Conservation (phyloP, 2,113 vertebrate species). For the Heterotis niloticus region DNA sequence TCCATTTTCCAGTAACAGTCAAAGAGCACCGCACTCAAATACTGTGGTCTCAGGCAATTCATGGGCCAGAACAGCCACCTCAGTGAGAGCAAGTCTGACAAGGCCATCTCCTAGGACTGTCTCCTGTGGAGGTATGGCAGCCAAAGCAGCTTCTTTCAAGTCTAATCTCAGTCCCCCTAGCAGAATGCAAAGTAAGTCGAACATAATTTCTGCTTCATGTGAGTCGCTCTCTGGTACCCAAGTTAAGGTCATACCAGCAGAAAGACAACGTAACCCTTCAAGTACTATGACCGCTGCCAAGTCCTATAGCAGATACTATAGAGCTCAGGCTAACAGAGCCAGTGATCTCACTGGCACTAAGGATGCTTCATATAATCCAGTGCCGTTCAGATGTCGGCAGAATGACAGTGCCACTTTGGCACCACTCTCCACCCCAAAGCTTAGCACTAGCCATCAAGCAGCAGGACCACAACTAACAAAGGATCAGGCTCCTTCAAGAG, state of each 20-base stretch:
- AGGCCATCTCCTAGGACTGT: background rate
- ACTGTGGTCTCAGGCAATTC: background rate
- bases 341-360: background rate
- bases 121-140: background rate
- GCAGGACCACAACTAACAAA: background rate
- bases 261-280: background rate
- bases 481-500: background rate
- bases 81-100: background rate
- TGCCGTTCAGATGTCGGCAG: background rate
- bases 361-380: too few species aligned
- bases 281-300: background rate
- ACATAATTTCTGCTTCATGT: background rate
- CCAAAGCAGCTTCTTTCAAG: background rate
- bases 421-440: background rate
- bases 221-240: background rate
- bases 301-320: slow-evolving; percentile 11
- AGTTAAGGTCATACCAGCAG: slow-evolving; percentile 1
- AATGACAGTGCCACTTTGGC: background rate
- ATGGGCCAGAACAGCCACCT: background rate
- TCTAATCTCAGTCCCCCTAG: background rate
- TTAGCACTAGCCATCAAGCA: background rate
- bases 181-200: background rate
- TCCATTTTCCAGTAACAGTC: background rate
- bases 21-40: background rate
- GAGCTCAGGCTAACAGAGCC: background rate